A percentile compares a stretch with the other conserved stretches of the same genome.
These are phyloP conservation scores for Ypsolopha scabrella DNA, from an alignment of 2,888 invertebrate genomes.

Conservation along the genomic window DNA sequence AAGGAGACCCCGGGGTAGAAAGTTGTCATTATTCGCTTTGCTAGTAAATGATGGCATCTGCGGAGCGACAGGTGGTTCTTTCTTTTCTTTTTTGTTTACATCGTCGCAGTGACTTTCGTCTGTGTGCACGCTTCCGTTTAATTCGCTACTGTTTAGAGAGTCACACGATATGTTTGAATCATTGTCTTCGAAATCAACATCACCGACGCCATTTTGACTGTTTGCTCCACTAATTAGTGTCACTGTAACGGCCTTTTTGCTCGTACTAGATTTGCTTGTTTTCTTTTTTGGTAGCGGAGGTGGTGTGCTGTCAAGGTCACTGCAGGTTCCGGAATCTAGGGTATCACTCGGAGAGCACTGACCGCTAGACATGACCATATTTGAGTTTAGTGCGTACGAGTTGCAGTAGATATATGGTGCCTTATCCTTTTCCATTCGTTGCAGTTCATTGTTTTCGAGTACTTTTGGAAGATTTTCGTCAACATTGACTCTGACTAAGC, in stretches of 20 bases:
- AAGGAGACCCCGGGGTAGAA: conserved; percentile 75
- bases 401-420: conserved; percentile 74
- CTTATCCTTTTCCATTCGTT: conserved; percentile 43
- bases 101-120: conserved; percentile 60
- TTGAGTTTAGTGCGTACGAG: conserved; percentile 64
- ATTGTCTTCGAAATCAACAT: conserved; percentile 78
- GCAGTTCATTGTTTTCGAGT: conserved; percentile 58
- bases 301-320: conserved; percentile 83
- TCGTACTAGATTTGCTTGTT: conserved; percentile 55
- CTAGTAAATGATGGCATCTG: conserved; percentile 33
- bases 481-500: conserved; percentile 73
- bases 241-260: conserved; percentile 66
- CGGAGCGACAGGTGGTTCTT: conserved; percentile 41
- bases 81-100: conserved; percentile 48
- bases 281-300: conserved; percentile 77
- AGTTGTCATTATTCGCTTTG: conserved; percentile 50
- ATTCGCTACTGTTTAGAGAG: conserved; percentile 80
- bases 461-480: conserved; percentile 57
- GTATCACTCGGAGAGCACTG: conserved; percentile 88
- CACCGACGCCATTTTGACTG: conserved; percentile 71
- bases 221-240: conserved; percentile 69
- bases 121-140: conserved; percentile 64
- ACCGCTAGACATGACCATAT: conserved; percentile 79
- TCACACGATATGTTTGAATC: conserved; percentile 86
- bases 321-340: conserved; percentile 87